Percentiles rank a stretch among this genome's conserved stretches.
Conservation (phyloP, 2,888 invertebrate genomes). For the Antheraea assamensis region DNA sequence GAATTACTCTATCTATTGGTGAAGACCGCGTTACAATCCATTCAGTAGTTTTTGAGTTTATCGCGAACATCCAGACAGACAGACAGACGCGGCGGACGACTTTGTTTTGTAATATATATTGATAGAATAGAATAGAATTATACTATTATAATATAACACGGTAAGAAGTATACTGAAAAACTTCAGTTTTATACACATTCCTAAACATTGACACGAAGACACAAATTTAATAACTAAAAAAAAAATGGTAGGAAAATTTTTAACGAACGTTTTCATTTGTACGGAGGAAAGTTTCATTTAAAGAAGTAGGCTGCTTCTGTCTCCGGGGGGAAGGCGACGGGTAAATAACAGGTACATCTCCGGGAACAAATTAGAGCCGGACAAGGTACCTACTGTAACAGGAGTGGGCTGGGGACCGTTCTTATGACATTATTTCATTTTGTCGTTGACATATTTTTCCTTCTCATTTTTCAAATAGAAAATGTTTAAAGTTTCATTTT, state of each 20-base stretch:
- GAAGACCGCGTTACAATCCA: too few relatives aligned
- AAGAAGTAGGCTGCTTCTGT: constrained; percentile 43
- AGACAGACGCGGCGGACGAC: too few relatives aligned
- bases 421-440: constrained; percentile 72
- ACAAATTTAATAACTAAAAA: not conserved
- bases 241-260: constrained; percentile 14
- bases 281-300: constrained; percentile 49
- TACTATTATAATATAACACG: too few relatives aligned
- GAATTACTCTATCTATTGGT: too few relatives aligned
- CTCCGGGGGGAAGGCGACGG: constrained; percentile 47
- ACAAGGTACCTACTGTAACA: constrained; percentile 60
- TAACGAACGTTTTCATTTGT: constrained; percentile 39
- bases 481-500: not conserved
- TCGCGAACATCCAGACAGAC: too few relatives aligned
- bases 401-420: constrained; percentile 66
- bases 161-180: too few relatives aligned
- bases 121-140: too few relatives aligned
- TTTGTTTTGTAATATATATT: too few relatives aligned
- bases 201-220: too few relatives aligned
- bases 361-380: constrained; percentile 70
- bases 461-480: constrained; percentile 45
- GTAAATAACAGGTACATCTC: constrained; percentile 64
- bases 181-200: too few relatives aligned
- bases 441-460: constrained; percentile 64
- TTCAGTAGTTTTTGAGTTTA: too few relatives aligned